Evolutionary conservation across 2,888 invertebrate genomes (phyloP).

Genomic region (Rhimphoctona megacephalus): DNA sequence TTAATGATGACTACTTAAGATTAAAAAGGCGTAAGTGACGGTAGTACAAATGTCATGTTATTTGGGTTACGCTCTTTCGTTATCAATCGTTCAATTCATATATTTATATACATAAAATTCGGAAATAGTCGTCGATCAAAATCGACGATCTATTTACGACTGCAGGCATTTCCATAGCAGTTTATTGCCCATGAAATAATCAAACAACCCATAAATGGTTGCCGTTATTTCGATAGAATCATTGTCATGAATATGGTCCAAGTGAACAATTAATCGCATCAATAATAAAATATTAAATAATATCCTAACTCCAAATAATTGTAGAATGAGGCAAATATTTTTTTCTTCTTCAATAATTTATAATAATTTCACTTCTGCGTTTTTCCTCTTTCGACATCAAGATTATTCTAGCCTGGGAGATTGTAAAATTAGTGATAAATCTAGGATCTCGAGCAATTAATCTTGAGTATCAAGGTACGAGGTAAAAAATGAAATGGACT

Average conservation of each 20-base stretch:
- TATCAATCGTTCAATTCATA: neutral
- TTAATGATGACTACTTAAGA: neutral
- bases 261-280: neutral
- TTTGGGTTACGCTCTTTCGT: neutral
- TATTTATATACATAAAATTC: neutral
- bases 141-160: constrained; percentile 43
- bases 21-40: neutral
- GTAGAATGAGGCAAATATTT: neutral
- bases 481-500: constrained; percentile 35
- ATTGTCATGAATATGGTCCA: neutral
- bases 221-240: neutral
- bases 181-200: constrained; percentile 30
- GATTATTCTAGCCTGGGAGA: constrained; percentile 14
- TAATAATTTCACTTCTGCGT: neutral
- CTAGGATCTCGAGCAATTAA: constrained; percentile 44
- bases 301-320: neutral
- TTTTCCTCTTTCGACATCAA: neutral
- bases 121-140: constrained; percentile 50
- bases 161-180: constrained; percentile 30
- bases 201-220: neutral
- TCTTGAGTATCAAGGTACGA: constrained; percentile 1
- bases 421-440: constrained; percentile 40
- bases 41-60: neutral
- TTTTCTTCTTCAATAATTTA: neutral
- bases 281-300: neutral